Evolutionary conservation across 2,888 invertebrate species (phyloP).

Genomic region (Caenorhabditis sp.): DNA sequence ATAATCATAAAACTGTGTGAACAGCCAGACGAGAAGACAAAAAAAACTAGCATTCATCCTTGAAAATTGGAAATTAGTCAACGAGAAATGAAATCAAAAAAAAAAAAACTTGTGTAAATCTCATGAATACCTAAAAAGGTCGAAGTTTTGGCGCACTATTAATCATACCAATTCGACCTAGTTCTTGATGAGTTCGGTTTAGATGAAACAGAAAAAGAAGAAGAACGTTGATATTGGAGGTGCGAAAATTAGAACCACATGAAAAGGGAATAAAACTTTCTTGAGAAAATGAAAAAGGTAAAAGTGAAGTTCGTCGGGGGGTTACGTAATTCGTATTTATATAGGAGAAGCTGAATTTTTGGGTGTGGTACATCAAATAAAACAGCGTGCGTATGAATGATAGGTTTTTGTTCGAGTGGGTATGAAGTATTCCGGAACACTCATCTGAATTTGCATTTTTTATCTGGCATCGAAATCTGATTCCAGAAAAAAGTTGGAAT

Average conservation of each 20-base stretch:
- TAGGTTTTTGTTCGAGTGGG: not conserved
- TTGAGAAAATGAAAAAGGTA: not conserved
- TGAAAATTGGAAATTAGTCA: not conserved
- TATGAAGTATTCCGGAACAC: not conserved
- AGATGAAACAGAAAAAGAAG: too few relatives aligned
- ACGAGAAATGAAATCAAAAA: not conserved
- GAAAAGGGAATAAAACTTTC: too few relatives aligned
- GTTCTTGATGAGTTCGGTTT: too few relatives aligned
- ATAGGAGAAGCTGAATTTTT: not conserved
- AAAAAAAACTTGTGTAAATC: not conserved
- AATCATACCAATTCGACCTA: too few relatives aligned
- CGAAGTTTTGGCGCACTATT: too few relatives aligned
- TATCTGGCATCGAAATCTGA: too few relatives aligned
- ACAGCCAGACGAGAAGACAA: too few relatives aligned
- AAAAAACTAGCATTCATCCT: not conserved
- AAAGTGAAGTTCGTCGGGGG: not conserved
- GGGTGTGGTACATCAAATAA: conserved; percentile 1
- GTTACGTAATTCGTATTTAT: not conserved
- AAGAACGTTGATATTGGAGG: too few relatives aligned
- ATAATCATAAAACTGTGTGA: too few relatives aligned
- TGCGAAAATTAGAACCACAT: too few relatives aligned
- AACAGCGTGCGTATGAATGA: not conserved
- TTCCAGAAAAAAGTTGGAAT: too few relatives aligned
- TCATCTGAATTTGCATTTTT: too few relatives aligned
- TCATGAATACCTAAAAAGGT: not conserved